Evolutionary conservation across 2,113 vertebrate species (phyloP), one percentile per base, ranked within the genome.

Genomic region (Lagenorhynchus albirostris): DNA sequence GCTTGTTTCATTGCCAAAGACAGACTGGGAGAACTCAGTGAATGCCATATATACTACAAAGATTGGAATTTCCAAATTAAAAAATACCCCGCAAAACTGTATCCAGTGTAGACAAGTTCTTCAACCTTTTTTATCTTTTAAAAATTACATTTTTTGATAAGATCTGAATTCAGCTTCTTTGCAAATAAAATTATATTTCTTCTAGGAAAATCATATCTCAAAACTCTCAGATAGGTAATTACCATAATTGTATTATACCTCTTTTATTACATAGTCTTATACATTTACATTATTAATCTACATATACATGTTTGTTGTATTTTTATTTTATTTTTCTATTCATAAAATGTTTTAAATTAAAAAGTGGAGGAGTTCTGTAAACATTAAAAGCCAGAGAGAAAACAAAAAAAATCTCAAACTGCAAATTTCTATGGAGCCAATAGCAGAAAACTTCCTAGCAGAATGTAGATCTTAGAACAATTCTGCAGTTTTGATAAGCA

Each of bases 1-100:
- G 6, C 62, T 86, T 95, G 65, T 92, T 76, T 80, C 44, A 8
- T 53, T 95, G 86, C 80, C 86, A 85, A 55, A 94, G 67, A 53
- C 17, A 67, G 60, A 26, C 23, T 47, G 44, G 38, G 26, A 67
- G 82, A 71, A 33, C 65, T 60, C 5, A 20, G 9, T 5, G 60
- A 25, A 53, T 88, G 93, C 55, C 50, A 94, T 50, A 5, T 44
- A 17, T 74, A 8, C 38, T 70, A 10, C 47, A 58, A 81, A 86
- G 53, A 70, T 55, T 67, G 44, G 6, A n/a, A 76, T 89, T 97
- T 96, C 88, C 36, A 96, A 95, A 55, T 74, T 89, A 94, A 63
- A 71, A 68, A 33, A 58, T 62, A 76, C 5, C 29, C 20, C 17
- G 55, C n/a, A 15, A 96, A 13, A 50, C 31, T 18, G 25, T 73